Evolutionary conservation across 2,113 vertebrate genomes (phyloP), one percentile per base, ranked within the genome.

Genomic region (Stegastes partitus): DNA sequence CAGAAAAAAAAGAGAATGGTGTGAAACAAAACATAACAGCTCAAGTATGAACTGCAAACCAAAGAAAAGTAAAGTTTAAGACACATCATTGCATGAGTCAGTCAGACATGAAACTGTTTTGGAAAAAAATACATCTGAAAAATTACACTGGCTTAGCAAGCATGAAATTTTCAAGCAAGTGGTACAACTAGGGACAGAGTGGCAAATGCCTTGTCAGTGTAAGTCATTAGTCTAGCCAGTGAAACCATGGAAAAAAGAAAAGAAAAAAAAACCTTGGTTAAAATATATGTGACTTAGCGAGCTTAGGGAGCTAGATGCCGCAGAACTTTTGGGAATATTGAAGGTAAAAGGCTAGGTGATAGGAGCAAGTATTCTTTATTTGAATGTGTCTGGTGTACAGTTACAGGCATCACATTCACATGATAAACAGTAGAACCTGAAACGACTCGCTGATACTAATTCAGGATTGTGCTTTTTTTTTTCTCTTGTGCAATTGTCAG

Each of bases 211-310:
- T 67, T 34, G 63, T 72, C 77, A 74, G 28, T 51, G 26, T 62
- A 66, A 80, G 73, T 72, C 58, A 81, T 83, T 81, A 83, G 69
- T 66, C 22, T 19, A 45, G 37, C 51, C 39, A 49, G 62, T n/a
- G 16, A 31, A 68, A 31, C 19, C 22, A 39, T 53, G 5, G 3
- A 50, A 9, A n/a, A n/a, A 67, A 66, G 15, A 25, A 59, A 62
- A 77, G 45, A 51, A 2, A 28, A 39, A 4, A 31, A 47, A 50
- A 50, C 0, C 15, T 51, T 57, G 68, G 56, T 50, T 23, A 23
- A 61, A 70, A 71, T 14, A 68, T 22, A 21, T 42, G 68, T 63
- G 44, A 56, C 11, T n/a, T 7, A 12, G 44, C 49, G n/a, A n/a
- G n/a, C n/a, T n/a, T n/a, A n/a, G 16, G 8, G 18, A 37, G 42